Evolutionary conservation across 2,888 invertebrate species (phyloP).

Genomic region (Eulithis prunata): DNA sequence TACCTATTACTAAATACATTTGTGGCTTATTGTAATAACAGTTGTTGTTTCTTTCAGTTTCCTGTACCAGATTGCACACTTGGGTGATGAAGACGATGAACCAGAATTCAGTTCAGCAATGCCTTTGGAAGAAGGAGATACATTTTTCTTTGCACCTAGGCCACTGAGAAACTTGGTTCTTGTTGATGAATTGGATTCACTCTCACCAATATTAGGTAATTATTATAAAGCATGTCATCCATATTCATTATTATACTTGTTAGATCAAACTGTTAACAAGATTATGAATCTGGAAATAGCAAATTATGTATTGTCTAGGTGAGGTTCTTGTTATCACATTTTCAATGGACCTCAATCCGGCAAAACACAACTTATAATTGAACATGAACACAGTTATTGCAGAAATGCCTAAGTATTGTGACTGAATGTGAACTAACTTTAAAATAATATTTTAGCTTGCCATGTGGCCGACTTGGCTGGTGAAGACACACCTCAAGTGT

Average conservation of each 20-base stretch:
- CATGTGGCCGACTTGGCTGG: slow-evolving; percentile 97
- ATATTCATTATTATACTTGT: slow-evolving; percentile 26
- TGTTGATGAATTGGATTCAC: slow-evolving; percentile 98
- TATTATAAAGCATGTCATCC: slow-evolving; percentile 30
- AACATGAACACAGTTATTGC: background rate
- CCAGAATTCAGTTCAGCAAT: slow-evolving; percentile 99
- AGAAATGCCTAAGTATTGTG: background rate
- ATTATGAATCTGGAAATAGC: slow-evolving; percentile 31
- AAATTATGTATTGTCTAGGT: slow-evolving; percentile 31
- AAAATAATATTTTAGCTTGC: slow-evolving; percentile 82
- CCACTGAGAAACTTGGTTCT: slow-evolving; percentile 96
- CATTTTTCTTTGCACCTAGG: slow-evolving; percentile 98
- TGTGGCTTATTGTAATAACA: background rate
- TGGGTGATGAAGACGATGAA: slow-evolving; percentile 99
- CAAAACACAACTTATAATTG: slow-evolving; percentile 22
- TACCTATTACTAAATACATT: background rate
- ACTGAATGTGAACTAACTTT: background rate
- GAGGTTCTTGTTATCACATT: slow-evolving; percentile 30
- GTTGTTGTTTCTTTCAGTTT: slow-evolving; percentile 85
- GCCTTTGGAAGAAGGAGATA: slow-evolving; percentile 99
- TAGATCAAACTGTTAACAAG: slow-evolving; percentile 27
- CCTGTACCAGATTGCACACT: slow-evolving; percentile 99
- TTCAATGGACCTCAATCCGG: slow-evolving; percentile 29
- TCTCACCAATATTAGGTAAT: slow-evolving; percentile 95
- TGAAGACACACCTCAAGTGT: slow-evolving; percentile 99